These are phyloP conservation scores for Drosophila mulleri DNA, from an alignment of 2,888 invertebrate genomes.

Conservation along the genomic window DNA sequence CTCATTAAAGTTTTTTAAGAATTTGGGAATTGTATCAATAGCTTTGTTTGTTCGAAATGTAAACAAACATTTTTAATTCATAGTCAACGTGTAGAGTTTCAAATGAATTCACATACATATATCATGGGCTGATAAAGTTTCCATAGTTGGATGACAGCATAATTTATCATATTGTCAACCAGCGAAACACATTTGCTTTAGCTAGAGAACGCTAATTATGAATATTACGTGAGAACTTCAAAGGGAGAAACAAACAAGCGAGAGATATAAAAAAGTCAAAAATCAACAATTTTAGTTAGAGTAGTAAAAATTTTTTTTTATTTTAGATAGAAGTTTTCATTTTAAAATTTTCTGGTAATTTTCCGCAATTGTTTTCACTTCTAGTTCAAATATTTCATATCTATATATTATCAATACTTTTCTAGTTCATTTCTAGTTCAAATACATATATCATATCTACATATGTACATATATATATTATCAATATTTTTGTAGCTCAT, in stretches of 20 bases:
- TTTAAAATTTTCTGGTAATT: neutral
- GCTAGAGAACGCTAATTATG: conserved; percentile 3
- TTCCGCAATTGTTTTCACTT: neutral
- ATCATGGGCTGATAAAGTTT: conserved; percentile 1
- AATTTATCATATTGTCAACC: conserved; percentile 6
- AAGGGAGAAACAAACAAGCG: neutral
- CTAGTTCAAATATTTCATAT: conserved; percentile 1
- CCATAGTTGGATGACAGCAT: neutral
- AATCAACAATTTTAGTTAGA: neutral
- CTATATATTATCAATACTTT: conserved; percentile 21
- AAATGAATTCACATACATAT: neutral
- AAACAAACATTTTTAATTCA: conserved; percentile 2
- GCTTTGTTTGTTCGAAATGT: neutral
- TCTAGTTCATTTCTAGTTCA: neutral
- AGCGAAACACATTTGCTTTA: neutral
- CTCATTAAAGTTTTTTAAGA: neutral
- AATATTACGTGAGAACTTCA: conserved; percentile 12
- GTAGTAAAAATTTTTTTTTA: neutral
- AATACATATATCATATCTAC: neutral
- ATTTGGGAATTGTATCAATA: neutral
- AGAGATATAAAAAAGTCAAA: neutral
- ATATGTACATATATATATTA: neutral
- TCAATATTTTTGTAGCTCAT: conserved; percentile 24
- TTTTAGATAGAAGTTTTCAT: neutral
- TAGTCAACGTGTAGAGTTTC: neutral